Evolutionary conservation across 2,113 vertebrate species (phyloP).

Genomic region (Etheostoma spectabile): DNA sequence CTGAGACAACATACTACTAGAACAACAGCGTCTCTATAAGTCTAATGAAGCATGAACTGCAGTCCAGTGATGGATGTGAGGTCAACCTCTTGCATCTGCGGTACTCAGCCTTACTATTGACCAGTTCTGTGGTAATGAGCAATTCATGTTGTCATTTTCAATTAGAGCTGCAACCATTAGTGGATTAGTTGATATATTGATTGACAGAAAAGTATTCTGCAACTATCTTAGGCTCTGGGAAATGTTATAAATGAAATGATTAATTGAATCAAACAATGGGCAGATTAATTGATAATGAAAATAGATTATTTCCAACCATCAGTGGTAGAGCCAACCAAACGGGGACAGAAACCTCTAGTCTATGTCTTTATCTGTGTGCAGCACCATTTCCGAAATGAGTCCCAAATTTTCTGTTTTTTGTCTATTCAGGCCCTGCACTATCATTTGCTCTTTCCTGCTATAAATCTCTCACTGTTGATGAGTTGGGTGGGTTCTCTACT

Average conservation of each 20-base stretch:
- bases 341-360: neutral
- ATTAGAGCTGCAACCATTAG: neutral
- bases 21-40: constrained; percentile 68
- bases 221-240: neutral
- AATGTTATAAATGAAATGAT: neutral
- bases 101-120: constrained; percentile 38
- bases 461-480: constrained; percentile 68
- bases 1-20: constrained; percentile 39
- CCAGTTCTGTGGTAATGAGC: neutral
- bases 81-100: constrained; percentile 29
- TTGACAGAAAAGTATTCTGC: neutral
- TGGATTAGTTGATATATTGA: neutral
- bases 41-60: constrained; percentile 48
- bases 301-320: neutral
- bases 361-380: constrained; percentile 40
- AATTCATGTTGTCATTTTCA: constrained; percentile 4
- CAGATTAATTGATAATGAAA: neutral
- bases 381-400: constrained; percentile 60
- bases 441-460: constrained; percentile 70
- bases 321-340: neutral
- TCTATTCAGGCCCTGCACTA: constrained; percentile 54
- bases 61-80: constrained; percentile 42
- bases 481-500: constrained; percentile 43
- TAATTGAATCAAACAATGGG: neutral
- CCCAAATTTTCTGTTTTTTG: constrained; percentile 54